phyloP scores from a whole-genome alignment of 2,113 vertebrate species.

The Siphamia tubifer region DNA sequence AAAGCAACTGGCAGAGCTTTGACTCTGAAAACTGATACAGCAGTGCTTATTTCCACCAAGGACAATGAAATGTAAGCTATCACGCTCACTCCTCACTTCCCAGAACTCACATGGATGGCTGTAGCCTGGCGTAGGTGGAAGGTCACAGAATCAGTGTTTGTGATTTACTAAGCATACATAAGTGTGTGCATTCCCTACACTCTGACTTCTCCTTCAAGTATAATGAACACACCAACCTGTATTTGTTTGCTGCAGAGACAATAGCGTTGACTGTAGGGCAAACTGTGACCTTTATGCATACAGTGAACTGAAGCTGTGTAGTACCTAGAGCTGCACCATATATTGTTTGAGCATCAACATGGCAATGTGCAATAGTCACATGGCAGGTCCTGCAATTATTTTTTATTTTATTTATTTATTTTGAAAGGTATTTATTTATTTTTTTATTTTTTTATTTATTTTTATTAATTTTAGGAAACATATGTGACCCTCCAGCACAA shows the following conservation, averaged over 20 bases:
- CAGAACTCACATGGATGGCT: conserved; percentile 68
- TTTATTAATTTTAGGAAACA: too few species aligned
- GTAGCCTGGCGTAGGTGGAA: conserved; percentile 62
- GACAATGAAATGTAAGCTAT: conserved; percentile 79
- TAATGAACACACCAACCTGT: conserved; percentile 25
- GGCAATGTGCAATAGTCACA: too few species aligned
- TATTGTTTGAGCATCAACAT: too few species aligned
- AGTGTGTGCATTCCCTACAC: conserved; percentile 11
- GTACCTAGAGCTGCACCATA: too few species aligned
- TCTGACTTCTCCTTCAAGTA: conserved; percentile 31
- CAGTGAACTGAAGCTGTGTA: conserved; percentile 31
- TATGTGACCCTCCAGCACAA: too few species aligned
- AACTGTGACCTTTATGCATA: conserved; percentile 29
- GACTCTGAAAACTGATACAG: conserved; percentile 74
- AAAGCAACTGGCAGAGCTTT: conserved; percentile 71
- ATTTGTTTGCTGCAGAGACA: conserved; percentile 24
- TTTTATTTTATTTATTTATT: too few species aligned
- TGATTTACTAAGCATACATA: conserved; percentile 27
- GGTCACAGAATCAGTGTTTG: conserved; percentile 44
- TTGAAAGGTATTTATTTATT: too few species aligned
- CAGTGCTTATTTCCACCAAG: conserved; percentile 72
- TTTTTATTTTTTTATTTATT: too few species aligned
- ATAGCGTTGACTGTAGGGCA: conserved; percentile 19
- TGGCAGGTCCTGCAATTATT: too few species aligned
- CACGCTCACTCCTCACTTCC: conserved; percentile 65